Evolutionary conservation across 2,113 vertebrate genomes (phyloP), one percentile per base, ranked within the genome.

Genomic region (Solea solea): DNA sequence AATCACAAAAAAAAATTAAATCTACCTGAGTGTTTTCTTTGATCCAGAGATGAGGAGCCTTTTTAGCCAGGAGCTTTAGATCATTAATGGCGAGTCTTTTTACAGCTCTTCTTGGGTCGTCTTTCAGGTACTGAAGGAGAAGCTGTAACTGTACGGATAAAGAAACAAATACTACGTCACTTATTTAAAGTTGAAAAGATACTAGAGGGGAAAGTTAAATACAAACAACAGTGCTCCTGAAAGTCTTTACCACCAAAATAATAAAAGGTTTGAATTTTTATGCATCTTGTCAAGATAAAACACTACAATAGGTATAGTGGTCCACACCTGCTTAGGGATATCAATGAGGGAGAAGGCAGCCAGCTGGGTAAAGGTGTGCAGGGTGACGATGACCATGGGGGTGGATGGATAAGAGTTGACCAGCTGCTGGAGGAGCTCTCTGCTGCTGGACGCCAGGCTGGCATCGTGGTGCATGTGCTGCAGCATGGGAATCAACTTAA

Each of bases 381-480:
- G 89, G 10, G 95, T 96, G 75, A 98, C 96, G 9, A 98, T 96
- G 72, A 98, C 96, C 97, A 99, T 97, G 58, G 94, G 94, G 66
- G 97, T 98, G 74, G 96, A 98, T 4, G 98, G 98, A 72, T 99
- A 99, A 0, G 97, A 95, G 0, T 94, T 95, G 67, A 98, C 95
- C 42, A 99, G 89, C 79, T 99, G 95, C 86, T 98, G 97, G 0
- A 99, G 92, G 9, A 99, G 95, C 81, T 97, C 95, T 2, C 97
- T 89, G 44, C 96, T 97, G 68, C 95, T 95, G 76, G 96, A 98
- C 1, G 98, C 98, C 87, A 98, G 64, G 70, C 94, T 93, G 0
- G 98, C 97, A 0, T 99, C 95, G 0, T 99, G 98, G 78, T 99
- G 97, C 98, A 99, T 99, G 92, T 99, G 96, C 93, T 99, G 97